Percentiles rank a stretch among this genome's conserved stretches.
These are phyloP conservation scores for Ophonus ardosiacus DNA, from an alignment of 2,888 invertebrate species.

Conservation along the genomic window DNA sequence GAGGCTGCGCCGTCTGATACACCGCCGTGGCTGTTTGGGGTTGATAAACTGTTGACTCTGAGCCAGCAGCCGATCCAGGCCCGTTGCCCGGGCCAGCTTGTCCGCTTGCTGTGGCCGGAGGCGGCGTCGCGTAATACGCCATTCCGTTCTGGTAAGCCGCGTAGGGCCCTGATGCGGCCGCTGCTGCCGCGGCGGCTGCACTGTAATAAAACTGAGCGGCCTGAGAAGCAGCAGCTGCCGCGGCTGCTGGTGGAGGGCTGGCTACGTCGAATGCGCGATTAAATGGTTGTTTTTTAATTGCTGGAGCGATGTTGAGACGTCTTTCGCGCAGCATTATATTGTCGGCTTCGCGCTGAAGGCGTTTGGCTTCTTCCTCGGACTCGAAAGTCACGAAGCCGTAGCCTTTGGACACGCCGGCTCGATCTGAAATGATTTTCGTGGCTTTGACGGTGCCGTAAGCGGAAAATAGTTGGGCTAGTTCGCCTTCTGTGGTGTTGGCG, in stretches of 20 bases:
- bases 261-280: constrained; percentile 78
- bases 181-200: constrained; percentile 71
- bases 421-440: constrained; percentile 95
- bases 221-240: constrained; percentile 65
- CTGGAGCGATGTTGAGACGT: constrained; percentile 91
- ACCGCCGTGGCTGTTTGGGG: constrained; percentile 65
- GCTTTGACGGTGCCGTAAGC: constrained; percentile 93
- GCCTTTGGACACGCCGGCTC: constrained; percentile 96
- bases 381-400: constrained; percentile 93
- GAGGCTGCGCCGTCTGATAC: neutral
- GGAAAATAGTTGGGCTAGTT: constrained; percentile 94
- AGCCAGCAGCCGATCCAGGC: constrained; percentile 63
- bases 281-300: constrained; percentile 84
- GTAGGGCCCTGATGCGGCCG: constrained; percentile 74
- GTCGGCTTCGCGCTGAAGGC: constrained; percentile 85
- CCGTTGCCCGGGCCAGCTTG: constrained; percentile 16
- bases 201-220: constrained; percentile 72
- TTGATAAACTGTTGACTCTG: too few relatives aligned
- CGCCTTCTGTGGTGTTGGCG: constrained; percentile 94
- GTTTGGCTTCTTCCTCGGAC: constrained; percentile 90
- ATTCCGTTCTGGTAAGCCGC: constrained; percentile 73
- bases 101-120: constrained; percentile 67
- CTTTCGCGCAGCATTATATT: constrained; percentile 88
- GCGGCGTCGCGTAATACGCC: constrained; percentile 72
- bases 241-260: constrained; percentile 77